Base-by-base conservation (phyloP, 2,797 vertebrate species). In the Parauchenoglanis punctatus region DNA sequence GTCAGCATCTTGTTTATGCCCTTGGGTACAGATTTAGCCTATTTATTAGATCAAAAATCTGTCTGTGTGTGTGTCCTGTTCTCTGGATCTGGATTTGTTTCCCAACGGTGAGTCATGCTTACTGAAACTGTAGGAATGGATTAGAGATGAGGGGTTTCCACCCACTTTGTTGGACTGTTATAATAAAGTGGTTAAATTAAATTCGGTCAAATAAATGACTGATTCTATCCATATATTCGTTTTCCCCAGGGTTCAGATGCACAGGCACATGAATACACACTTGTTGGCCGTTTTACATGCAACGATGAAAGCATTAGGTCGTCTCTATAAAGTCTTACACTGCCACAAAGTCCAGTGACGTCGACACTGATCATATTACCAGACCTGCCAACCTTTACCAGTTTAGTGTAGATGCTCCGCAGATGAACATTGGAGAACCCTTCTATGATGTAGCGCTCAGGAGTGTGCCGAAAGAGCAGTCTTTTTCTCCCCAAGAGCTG, bases 1-100 rank as follows among this genome's bases (percentile, higher is more conserved):
- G 61, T 35, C 25, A 67, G 61, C 44, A 28, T 49, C n/a, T 82
- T 81, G 56, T 81, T 28, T 82, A 82, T 52, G 61, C 61, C 44
- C 25, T 67, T 82, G 44, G 59, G 61, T 82, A 49, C 44, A 67
- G 25, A 31, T 65, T 82, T 82, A 82, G 61, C 44, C 44, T 23
- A 67, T 82, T 82, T 52, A 31, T 82, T 82, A 67, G 44, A 67
- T 65, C 10, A 65, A 46, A 81, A 65, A 82, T 3, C 0, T 25
- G 54, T 56, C 13, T 17, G 56, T 63, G 61, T 65, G 72, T 80
- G 8, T 31, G 25, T 54, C 15, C 49, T 56, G 49, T 56, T 77
- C n/a, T 46, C 40, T 81, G 59, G 35, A 28, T 54, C 73, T 18
- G 25, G 76, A 40, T 77, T 54, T 35, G 23, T n/a, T 81, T 44